Evolutionary conservation across 1,140 invertebrate genomes (phyloP).

Genomic region (Hetaerina americana): DNA sequence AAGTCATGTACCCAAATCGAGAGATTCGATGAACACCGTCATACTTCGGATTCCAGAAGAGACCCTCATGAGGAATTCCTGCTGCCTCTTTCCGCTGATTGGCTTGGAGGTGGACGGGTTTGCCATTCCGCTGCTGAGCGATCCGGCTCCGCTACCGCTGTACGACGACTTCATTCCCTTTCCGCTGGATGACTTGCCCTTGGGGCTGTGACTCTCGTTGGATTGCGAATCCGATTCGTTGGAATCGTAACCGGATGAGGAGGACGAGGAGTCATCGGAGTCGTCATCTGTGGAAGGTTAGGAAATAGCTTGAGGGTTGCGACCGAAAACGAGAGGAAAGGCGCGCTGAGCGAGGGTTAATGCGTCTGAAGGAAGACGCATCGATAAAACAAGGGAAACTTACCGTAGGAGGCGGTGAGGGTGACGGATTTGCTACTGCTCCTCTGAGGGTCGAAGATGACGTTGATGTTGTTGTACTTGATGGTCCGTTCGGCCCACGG

Average conservation of each 20-base stretch:
- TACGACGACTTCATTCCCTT: too few relatives aligned
- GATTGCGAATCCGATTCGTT: too few relatives aligned
- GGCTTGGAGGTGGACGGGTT: conserved; percentile 21
- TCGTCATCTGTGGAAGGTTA: too few relatives aligned
- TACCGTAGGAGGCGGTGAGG: conserved; percentile 16
- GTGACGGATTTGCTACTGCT: conserved; percentile 18
- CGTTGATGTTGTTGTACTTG: conserved; percentile 15
- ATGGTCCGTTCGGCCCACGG: conserved; percentile 13
- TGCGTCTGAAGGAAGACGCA: background rate
- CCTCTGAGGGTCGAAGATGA: conserved; percentile 18
- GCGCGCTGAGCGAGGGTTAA: background rate
- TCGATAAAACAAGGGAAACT: background rate
- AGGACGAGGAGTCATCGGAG: too few relatives aligned
- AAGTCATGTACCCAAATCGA: too few relatives aligned
- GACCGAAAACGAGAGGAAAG: background rate
- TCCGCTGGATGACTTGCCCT: too few relatives aligned
- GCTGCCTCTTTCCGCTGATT: conserved; percentile 30
- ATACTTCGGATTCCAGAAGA: conserved; percentile 30
- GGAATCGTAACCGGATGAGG: too few relatives aligned
- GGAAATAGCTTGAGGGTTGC: background rate
- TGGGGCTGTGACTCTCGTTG: too few relatives aligned
- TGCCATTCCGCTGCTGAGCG: conserved; percentile 7
- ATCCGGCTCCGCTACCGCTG: too few relatives aligned
- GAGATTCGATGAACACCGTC: too few relatives aligned
- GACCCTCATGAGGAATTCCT: conserved; percentile 34